These are phyloP conservation scores for Aplidium turbinatum DNA, from an alignment of 23 tunicate species.

Conservation along the genomic window DNA sequence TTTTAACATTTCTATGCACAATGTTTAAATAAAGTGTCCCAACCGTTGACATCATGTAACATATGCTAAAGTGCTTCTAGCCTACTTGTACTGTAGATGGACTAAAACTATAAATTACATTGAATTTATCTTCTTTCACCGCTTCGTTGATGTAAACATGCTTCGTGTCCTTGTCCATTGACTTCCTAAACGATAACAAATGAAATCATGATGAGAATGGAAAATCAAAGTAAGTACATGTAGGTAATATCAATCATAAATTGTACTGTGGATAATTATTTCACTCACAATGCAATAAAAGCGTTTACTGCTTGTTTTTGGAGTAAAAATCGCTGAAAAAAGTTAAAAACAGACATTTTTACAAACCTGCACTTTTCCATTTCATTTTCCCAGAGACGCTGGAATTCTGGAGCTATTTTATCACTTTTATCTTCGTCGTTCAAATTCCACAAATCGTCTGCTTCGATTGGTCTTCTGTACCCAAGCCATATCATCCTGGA, in stretches of 20 bases:
- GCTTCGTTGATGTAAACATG: slow-evolving; percentile 27
- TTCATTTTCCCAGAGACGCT: slow-evolving; percentile 38
- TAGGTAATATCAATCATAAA: background rate
- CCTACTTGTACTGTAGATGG: no score
- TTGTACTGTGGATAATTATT: background rate
- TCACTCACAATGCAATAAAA: background rate
- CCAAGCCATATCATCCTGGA: slow-evolving; percentile 67
- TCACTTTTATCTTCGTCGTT: slow-evolving; percentile 55
- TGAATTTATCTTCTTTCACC: no score
- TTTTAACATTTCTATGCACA: no score
- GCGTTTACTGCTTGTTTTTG: background rate
- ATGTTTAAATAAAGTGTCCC: no score
- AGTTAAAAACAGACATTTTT: background rate
- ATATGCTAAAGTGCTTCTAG: no score
- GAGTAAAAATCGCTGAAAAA: background rate
- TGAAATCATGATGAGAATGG: background rate
- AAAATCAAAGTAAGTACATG: background rate
- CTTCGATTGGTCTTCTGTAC: slow-evolving; percentile 48
- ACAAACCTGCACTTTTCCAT: slow-evolving; percentile 41
- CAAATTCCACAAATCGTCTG: slow-evolving; percentile 69
- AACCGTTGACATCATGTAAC: no score
- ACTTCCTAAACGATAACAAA: slow-evolving; percentile 7
- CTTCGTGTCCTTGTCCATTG: slow-evolving; percentile 28
- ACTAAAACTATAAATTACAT: no score
- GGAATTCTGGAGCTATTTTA: slow-evolving; percentile 24